Base-by-base conservation (phyloP, 2,797 vertebrate species). In the Coendou prehensilis region DNA sequence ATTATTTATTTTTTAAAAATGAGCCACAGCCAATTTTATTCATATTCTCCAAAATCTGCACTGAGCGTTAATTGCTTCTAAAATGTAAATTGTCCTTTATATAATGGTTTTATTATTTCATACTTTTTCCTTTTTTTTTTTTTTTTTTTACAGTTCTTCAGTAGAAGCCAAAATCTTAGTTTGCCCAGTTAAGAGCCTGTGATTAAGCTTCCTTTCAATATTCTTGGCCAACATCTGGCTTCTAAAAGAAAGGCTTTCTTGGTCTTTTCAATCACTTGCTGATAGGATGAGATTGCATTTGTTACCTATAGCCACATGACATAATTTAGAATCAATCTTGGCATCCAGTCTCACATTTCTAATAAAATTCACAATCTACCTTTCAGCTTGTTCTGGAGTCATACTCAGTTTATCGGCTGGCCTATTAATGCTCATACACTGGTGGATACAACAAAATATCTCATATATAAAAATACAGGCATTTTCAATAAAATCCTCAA, bases 311-410 rank as follows among this genome's bases (percentile, higher is more conserved):
- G 99, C 99, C 71, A 99, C 99, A 23, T 99, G 99, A 67, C 99
- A 99, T 99, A 99, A 99, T 98, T 99, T 99, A 89, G 99, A 99
- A 99, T 99, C 99, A 93, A 99, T 99, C 98, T 99, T 99, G 97
- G 99, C 99, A 96, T 99, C 99, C 28, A 99, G 98, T 90, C 99
- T 99, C 93, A 99, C 99, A 97, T 99, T 99, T 94, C 99, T 99
- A 98, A 99, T 99, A 95, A 99, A 99, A 98, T 99, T 99, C 98
- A 99, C 99, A 97, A 99, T 99, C 99, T 99, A 99, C 94, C 99
- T 98, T 98, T 99, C 99, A 0, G 99, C 99, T 98, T 99, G 99
- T 98, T 99, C 99, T 1, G 99, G 99, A 94, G 99, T 99, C 99
- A 99, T 99, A 96, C 99, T 99, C 97, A 99, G 98, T 97, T 99